Base-by-base conservation (phyloP, 30 jellyfish, hydroid and myxozoan genomes). In the Cassiopea xamachana region DNA sequence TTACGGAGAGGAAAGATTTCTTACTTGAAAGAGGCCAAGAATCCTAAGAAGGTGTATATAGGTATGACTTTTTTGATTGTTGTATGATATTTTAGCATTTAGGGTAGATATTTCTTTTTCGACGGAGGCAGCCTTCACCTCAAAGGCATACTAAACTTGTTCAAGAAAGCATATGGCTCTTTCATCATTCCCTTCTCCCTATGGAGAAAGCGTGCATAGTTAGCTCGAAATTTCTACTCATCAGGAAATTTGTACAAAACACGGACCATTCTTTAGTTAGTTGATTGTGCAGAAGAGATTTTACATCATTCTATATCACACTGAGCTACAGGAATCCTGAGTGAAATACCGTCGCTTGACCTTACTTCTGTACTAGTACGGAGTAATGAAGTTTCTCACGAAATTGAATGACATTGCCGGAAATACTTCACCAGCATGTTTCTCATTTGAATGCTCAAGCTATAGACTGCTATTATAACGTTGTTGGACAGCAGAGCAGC, bases 401-500 rank as follows among this genome's bases (percentile, higher is more conserved):
- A 70, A 71, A 71, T 71, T 55, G 2, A 71, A 71, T 71, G 6
- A 44, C 73, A 62, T 59, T 76, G 50, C 90, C 90, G 90, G 90
- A 82, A 82, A 82, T 82, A 48, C 27, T 46, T 16, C 74, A 82
- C 72, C 90, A 60, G 90, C 76, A 82, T 82, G 90, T 60, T 44
- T 48, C 17, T 48, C 75, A 62, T 69, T 78, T 60, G 43, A 78
- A 51, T 12, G 55, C 87, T 13, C 55, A 78, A 44, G 58, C 50
- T n/a, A 10, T 78, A 17, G 50, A 48, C 73, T 44, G 70, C 73
- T 48, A 48, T 39, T 14, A n/a, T 19, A 1, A 62, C 87, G 45
- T 78, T 16, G 90, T 43, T 68, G 83, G 90, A 82, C 27, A 82
- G 68, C 90, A 82, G 90, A 19, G 90, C 6, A 82, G 46, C 90